phyloP scores from a whole-genome alignment of 2,797 vertebrate genomes.

The Hozukius guyotensis region DNA sequence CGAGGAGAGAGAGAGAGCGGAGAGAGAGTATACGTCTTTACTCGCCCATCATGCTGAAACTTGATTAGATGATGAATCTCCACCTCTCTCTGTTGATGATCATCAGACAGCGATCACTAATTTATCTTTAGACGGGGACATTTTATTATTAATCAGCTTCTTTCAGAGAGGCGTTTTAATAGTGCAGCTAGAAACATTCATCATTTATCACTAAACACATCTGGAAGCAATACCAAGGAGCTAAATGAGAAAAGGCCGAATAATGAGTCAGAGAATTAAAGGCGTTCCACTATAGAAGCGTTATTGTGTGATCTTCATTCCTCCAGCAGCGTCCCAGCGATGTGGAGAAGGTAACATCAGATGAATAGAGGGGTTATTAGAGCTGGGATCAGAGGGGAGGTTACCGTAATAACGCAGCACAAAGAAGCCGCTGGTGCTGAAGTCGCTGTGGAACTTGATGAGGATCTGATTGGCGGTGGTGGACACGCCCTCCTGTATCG shows the following conservation, averaged over 20 bases:
- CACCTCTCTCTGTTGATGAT: constrained; percentile 52
- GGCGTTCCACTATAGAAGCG: not conserved
- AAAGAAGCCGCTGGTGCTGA: constrained; percentile 98
- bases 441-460: constrained; percentile 98
- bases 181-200: constrained; percentile 44
- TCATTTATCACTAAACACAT: constrained; percentile 53
- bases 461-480: constrained; percentile 97
- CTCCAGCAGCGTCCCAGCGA: not conserved
- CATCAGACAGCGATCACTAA: constrained; percentile 63
- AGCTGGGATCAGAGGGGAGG: constrained; percentile 22
- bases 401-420: constrained; percentile 94
- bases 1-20: no score
- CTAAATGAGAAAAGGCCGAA: constrained; percentile 29
- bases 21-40: not conserved
- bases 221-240: constrained; percentile 19
- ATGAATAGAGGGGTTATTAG: constrained; percentile 22
- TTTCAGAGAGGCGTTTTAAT: constrained; percentile 49
- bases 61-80: constrained; percentile 56
- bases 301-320: constrained; percentile 12
- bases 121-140: constrained; percentile 36
- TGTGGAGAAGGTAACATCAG: not conserved
- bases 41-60: constrained; percentile 22
- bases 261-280: constrained; percentile 22
- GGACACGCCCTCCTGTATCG: constrained; percentile 90
- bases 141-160: constrained; percentile 59